These are phyloP conservation scores for Brachionus calyciflorus DNA, from an alignment of 1,140 invertebrate species.

Conservation along the genomic window DNA sequence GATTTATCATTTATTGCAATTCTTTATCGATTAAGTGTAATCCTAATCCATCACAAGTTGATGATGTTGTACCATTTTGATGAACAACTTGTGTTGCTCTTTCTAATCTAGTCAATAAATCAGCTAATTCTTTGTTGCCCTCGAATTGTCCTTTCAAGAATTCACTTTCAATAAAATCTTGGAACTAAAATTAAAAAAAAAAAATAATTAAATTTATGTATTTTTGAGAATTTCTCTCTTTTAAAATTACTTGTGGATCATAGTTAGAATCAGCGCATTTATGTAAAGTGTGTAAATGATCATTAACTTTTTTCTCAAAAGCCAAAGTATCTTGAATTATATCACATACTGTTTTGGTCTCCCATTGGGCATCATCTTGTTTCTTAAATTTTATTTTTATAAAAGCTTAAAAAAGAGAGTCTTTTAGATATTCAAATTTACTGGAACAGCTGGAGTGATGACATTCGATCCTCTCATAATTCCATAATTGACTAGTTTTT, in stretches of 20 bases:
- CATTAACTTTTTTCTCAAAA: constrained; percentile 32
- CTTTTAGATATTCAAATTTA: no score
- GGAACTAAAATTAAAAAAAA: constrained; percentile 15
- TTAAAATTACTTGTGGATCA: constrained; percentile 20
- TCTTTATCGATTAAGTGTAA: constrained; percentile 40
- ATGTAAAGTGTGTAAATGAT: not conserved
- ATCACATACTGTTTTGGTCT: not conserved
- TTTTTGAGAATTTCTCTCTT: not conserved
- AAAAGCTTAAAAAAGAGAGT: no score
- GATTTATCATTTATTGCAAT: no score
- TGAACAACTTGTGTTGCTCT: constrained; percentile 15
- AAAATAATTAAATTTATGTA: not conserved
- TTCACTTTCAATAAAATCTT: constrained; percentile 41
- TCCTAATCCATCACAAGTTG: constrained; percentile 30
- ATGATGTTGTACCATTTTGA: not conserved
- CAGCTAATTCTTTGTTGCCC: constrained; percentile 32
- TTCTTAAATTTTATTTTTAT: not conserved
- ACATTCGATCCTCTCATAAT: constrained; percentile 8
- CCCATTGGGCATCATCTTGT: constrained; percentile 30
- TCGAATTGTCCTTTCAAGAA: constrained; percentile 42
- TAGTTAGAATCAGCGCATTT: not conserved
- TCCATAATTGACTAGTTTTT: constrained; percentile 38
- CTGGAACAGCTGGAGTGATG: not conserved
- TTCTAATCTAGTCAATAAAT: constrained; percentile 39
- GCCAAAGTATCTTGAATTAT: not conserved